These are phyloP conservation scores for Andinoacara biseriatus DNA, from an alignment of 2,113 vertebrate genomes.

Conservation along the genomic window DNA sequence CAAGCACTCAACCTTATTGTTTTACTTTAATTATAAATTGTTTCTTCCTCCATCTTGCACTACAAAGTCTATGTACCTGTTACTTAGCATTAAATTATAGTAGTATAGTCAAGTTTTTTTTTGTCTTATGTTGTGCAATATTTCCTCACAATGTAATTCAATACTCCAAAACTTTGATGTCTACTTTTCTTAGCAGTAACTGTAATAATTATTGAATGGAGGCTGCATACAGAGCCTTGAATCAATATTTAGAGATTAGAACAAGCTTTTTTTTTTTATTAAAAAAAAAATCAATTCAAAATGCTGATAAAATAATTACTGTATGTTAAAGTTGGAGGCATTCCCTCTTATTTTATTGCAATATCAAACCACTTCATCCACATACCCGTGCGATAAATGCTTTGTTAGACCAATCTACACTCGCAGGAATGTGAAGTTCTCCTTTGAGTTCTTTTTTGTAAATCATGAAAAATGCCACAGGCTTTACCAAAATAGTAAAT, in stretches of 20 bases:
- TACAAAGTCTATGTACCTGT: constrained; percentile 77
- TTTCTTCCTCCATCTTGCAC: constrained; percentile 56
- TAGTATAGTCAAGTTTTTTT: constrained; percentile 55
- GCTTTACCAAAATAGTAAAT: constrained; percentile 43
- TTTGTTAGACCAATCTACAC: constrained; percentile 49
- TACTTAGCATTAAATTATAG: constrained; percentile 75
- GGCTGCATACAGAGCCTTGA: constrained; percentile 57
- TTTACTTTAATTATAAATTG: constrained; percentile 67
- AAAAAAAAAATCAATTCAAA: constrained; percentile 50
- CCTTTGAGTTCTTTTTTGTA: constrained; percentile 11
- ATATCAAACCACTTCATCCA: constrained; percentile 71
- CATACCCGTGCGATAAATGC: constrained; percentile 64
- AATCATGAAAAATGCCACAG: constrained; percentile 55
- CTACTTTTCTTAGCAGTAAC: constrained; percentile 66
- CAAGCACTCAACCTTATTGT: constrained; percentile 68
- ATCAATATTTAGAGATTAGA: constrained; percentile 62
- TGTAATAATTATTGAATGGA: constrained; percentile 58
- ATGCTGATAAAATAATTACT: constrained; percentile 67
- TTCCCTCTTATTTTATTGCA: constrained; percentile 75
- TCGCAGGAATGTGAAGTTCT: constrained; percentile 34
- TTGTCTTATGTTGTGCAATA: constrained; percentile 69
- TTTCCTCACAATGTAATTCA: constrained; percentile 66
- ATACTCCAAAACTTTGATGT: constrained; percentile 70
- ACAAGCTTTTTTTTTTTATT: constrained; percentile 21
- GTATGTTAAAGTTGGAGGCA: constrained; percentile 64